Base-by-base conservation (phyloP, 2,113 vertebrate species). In the Zosterops pallidus region DNA sequence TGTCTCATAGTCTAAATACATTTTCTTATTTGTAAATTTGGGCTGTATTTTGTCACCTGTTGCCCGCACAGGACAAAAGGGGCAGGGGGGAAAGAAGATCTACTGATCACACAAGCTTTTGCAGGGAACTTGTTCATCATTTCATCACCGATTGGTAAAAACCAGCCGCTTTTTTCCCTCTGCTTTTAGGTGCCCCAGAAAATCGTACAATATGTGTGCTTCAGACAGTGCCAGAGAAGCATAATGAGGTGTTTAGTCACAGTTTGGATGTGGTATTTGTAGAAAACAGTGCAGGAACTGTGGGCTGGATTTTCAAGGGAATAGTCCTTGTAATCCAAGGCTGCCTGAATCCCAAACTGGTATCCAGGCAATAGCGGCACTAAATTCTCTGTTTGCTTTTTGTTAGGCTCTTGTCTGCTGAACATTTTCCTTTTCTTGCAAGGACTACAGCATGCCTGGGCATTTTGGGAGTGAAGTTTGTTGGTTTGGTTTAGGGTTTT, bases 241-340 rank as follows among this genome's bases (percentile, higher is more conserved):
- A 95, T 83, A 93, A 94, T 86, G 83, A 97, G 94, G 95, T 77
- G 79, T 72, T 95, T 94, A 97, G 93, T 95, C 92, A 94, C 94
- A 92, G 83, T 92, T 91, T 89, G 79, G 93, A 95, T 95, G 74
- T 26, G 42, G 53, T 71, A 41, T 41, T 93, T 82, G 74, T 84
- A 81, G 92, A 92, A 96, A 95, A 92, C 85, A 90, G 84, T 23
- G 78, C 84, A 52, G 83, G 88, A 90, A 62, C 89, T 49, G 69
- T 82, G 83, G 86, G 62, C 39, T 95, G 53, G 76, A 37, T 90
- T 92, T 97, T 86, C 70, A 80, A 68, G 83, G 80, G 64, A 80
- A 67, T 64, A 70, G 63, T 83, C 75, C 72, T 63, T 49, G 77
- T 90, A 91, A 91, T 84, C 64, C 82, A 83, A 46, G 86, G 77